Evolutionary conservation across 1,140 invertebrate genomes (phyloP), one percentile per base, ranked within the genome.

Genomic region (Sminthurides bifidus): DNA sequence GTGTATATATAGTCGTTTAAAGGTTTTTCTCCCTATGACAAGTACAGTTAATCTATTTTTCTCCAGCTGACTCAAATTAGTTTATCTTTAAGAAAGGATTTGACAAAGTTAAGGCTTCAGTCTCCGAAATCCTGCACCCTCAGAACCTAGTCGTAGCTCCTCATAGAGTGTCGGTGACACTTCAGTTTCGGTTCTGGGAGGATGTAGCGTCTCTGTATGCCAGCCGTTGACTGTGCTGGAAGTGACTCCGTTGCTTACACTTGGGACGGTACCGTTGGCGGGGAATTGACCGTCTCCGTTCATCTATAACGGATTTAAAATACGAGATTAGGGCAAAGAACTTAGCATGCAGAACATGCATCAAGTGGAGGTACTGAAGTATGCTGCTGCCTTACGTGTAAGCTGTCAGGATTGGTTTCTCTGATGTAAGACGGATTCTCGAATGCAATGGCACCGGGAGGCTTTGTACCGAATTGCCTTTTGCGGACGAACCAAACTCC

Each of bases 391-490:
- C 73, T 74, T 74, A 83, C 81, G 71, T 83, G 76, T 19, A 8
- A 6, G 65, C 79, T 77, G 63, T 84, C 82, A 70, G 81, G 77
- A 68, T 81, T 81, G 33, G 82, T 75, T 67, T 84, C 84, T 57
- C 83, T 75, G 51, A 86, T 75, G 69, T 88, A 89, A 64, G 83
- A 85, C 1, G 85, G 85, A 73, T 89, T 89, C 68, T 87, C 85
- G 68, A 89, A 89, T 3, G 84, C 84, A 45, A 87, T 83, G 21
- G 82, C 83, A 49, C 78, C 77, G 58, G 76, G 73, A 6, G 73
- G 69, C 63, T 76, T 77, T 52, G 71, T 68, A 33, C 72, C 69
- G 56, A 78, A 73, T 66, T 76, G 70, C 46, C 77, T 79, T 65
- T 75, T 77, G 52, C 81, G 75, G 60, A 83, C 75, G 64, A 83